Evolutionary conservation across 2,113 vertebrate species (phyloP).

Genomic region (Monopterus albus): DNA sequence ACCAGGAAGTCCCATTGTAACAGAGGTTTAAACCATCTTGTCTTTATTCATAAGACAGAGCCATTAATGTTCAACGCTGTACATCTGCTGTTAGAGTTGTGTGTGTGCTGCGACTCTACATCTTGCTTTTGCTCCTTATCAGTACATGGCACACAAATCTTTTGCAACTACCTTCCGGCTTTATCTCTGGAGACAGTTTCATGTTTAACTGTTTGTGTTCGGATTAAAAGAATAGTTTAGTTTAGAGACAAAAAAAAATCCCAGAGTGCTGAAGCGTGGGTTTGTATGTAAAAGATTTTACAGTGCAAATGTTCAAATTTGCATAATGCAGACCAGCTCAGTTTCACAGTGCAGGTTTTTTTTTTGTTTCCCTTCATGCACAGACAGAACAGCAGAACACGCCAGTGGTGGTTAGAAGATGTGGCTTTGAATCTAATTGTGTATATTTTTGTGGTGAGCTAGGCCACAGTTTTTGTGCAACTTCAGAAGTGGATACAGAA

Average conservation of each 20-base stretch:
- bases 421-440: not conserved
- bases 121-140: conserved; percentile 42
- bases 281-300: conserved; percentile 5
- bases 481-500: not conserved
- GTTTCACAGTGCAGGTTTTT: conserved; percentile 52
- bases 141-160: conserved; percentile 25
- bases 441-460: not conserved
- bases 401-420: not conserved
- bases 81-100: not conserved
- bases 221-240: too few species aligned
- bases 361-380: conserved; percentile 50
- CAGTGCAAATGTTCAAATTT: conserved; percentile 37
- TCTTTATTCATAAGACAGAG: not conserved
- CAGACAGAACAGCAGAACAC: conserved; percentile 54
- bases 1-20: not conserved
- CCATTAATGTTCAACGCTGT: not conserved
- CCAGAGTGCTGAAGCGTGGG: not conserved
- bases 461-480: too few species aligned
- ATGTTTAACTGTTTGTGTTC: conserved; percentile 18
- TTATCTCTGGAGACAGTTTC: conserved; percentile 33
- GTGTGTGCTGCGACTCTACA: not conserved
- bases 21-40: not conserved
- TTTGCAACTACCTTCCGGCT: conserved; percentile 44
- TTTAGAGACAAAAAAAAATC: too few species aligned
- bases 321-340: conserved; percentile 22